A percentile compares a stretch with the other conserved stretches of the same genome.
Evolutionary conservation across 1,140 invertebrate genomes (phyloP).

Genomic region (Aphaenogaster floridana): DNA sequence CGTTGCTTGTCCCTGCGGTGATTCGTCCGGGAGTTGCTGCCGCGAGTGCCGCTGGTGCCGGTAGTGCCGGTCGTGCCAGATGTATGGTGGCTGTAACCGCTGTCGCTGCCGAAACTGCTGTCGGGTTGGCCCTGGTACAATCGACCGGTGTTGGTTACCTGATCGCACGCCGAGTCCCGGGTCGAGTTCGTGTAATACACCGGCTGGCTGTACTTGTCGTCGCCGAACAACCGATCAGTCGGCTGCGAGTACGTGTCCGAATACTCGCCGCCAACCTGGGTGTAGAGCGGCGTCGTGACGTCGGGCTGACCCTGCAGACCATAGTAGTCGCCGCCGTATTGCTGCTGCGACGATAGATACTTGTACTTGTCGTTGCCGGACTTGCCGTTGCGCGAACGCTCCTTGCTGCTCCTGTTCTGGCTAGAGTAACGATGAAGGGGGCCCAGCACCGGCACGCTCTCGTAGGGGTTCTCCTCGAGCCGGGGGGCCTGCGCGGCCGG

Average conservation of each 20-base stretch:
- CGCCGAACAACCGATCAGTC: constrained; percentile 79
- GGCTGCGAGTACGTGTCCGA: constrained; percentile 76
- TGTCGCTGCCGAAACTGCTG: constrained; percentile 90
- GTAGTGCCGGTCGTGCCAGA: constrained; percentile 87
- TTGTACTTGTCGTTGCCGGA: constrained; percentile 73
- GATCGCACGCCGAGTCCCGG: constrained; percentile 59
- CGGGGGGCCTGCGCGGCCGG: constrained; percentile 81
- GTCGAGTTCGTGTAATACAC: constrained; percentile 72
- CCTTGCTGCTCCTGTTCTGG: constrained; percentile 76
- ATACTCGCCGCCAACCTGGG: constrained; percentile 72
- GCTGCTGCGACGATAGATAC: constrained; percentile 65
- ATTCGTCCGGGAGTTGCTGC: constrained; percentile 79
- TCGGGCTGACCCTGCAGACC: constrained; percentile 78
- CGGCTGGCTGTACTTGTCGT: constrained; percentile 81
- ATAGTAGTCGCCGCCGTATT: constrained; percentile 76
- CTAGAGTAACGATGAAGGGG: constrained; percentile 83
- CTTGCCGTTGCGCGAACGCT: constrained; percentile 67
- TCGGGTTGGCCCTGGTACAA: constrained; percentile 85
- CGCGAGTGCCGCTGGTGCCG: constrained; percentile 81
- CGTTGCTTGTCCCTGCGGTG: constrained; percentile 83
- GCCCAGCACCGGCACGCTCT: constrained; percentile 88
- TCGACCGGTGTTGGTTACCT: constrained; percentile 73
- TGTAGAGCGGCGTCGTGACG: constrained; percentile 73
- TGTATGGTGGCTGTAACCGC: constrained; percentile 91
- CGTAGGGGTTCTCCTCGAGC: constrained; percentile 86